Evolutionary conservation across 1,140 invertebrate species (phyloP).

Genomic region (Nymphalis io): DNA sequence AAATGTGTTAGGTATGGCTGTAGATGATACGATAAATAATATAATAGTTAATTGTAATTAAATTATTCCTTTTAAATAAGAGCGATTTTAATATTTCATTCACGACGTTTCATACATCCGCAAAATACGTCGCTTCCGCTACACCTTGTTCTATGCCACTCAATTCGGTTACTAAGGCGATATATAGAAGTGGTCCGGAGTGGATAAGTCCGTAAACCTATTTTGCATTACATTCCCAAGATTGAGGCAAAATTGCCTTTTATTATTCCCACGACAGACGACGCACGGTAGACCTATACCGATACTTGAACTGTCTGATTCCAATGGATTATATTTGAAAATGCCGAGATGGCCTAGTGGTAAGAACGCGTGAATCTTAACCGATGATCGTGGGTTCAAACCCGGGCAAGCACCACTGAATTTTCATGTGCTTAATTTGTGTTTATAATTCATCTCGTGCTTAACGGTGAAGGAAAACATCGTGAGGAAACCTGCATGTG

Average conservation of each 20-base stretch:
- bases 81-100: neutral
- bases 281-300: slow-evolving; percentile 8
- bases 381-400: no score
- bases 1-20: no score
- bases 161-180: slow-evolving; percentile 29
- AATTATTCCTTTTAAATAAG: neutral
- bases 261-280: slow-evolving; percentile 26
- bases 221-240: slow-evolving; percentile 32
- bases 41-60: no score
- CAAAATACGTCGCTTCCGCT: neutral
- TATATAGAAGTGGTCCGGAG: slow-evolving; percentile 25
- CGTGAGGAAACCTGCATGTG: no score
- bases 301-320: neutral
- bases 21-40: no score
- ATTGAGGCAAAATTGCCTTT: slow-evolving; percentile 30
- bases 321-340: neutral
- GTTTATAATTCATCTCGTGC: no score
- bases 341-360: no score
- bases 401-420: no score
- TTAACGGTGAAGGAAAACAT: no score
- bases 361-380: no score
- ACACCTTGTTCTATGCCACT: neutral
- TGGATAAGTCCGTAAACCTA: slow-evolving; percentile 34
- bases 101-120: neutral
- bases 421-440: no score